phyloP scores from a whole-genome alignment of 2,888 invertebrate genomes.

The Dryadula phaetusa region DNA sequence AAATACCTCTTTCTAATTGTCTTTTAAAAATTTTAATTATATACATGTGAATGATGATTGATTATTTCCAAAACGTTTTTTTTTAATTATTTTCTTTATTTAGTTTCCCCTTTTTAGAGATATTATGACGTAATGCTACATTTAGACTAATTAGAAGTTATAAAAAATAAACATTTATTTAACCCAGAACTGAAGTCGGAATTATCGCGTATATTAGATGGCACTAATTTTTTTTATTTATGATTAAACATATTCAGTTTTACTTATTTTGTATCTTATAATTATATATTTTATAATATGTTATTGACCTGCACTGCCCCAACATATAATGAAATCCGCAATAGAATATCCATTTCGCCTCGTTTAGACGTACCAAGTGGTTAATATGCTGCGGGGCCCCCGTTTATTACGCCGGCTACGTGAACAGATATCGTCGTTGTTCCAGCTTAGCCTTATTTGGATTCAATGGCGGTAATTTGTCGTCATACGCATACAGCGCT shows the following conservation, averaged over 20 bases:
- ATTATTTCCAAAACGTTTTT: too few relatives aligned
- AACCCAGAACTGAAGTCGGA: too few relatives aligned
- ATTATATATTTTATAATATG: not conserved
- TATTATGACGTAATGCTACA: not conserved
- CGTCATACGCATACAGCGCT: slow-evolving; percentile 25
- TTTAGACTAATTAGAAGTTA: too few relatives aligned
- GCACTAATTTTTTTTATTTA: not conserved
- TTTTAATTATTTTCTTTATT: too few relatives aligned
- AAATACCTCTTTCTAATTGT: slow-evolving; percentile 1
- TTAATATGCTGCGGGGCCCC: slow-evolving; percentile 9
- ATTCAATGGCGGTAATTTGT: slow-evolving; percentile 28
- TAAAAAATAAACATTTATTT: too few relatives aligned
- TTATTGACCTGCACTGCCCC: not conserved
- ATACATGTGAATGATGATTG: not conserved
- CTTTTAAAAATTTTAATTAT: slow-evolving; percentile 12
- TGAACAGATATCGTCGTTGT: slow-evolving; percentile 26
- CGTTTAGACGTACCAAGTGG: not conserved
- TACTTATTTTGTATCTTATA: too few relatives aligned
- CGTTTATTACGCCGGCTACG: slow-evolving; percentile 26
- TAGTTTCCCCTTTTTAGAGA: not conserved
- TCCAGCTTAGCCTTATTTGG: slow-evolving; percentile 30
- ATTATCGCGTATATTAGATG: too few relatives aligned
- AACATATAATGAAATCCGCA: not conserved
- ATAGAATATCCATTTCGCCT: slow-evolving; percentile 5
- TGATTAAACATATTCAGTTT: too few relatives aligned